Conservation (phyloP, 2,113 vertebrate genomes). For the Scortum barcoo region DNA sequence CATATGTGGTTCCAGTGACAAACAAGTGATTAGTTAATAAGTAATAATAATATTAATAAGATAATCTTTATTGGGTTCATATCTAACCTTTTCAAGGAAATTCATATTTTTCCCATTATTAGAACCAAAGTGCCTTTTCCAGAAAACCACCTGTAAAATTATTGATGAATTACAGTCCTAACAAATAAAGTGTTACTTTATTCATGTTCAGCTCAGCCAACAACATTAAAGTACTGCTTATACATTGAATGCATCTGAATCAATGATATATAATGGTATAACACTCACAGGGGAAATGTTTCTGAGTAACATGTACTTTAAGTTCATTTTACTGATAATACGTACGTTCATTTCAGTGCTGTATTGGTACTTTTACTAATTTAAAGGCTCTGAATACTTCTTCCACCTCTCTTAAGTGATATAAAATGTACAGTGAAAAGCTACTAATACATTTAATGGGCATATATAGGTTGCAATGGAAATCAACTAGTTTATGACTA, state of each 20-base stretch:
- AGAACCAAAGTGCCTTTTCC: neutral
- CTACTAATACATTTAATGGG: neutral
- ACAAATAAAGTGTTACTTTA: neutral
- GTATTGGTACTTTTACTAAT: neutral
- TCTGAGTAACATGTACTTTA: no score
- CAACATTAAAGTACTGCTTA: neutral
- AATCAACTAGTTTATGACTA: constrained; percentile 13
- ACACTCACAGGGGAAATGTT: neutral
- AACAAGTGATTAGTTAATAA: no score
- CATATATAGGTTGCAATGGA: neutral
- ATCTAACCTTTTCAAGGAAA: no score
- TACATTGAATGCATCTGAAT: neutral
- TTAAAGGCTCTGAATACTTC: no score
- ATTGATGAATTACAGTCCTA: neutral
- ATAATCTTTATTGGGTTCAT: no score
- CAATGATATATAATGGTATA: neutral
- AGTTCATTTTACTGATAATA: neutral
- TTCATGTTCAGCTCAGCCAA: neutral
- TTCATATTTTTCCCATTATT: no score
- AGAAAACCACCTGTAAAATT: neutral
- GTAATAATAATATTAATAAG: no score
- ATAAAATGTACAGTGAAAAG: neutral
- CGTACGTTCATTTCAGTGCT: neutral
- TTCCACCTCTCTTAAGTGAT: neutral
- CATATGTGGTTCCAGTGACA: no score